These are phyloP conservation scores for Solen grandis DNA, from an alignment of 1,140 invertebrate genomes.

Conservation along the genomic window DNA sequence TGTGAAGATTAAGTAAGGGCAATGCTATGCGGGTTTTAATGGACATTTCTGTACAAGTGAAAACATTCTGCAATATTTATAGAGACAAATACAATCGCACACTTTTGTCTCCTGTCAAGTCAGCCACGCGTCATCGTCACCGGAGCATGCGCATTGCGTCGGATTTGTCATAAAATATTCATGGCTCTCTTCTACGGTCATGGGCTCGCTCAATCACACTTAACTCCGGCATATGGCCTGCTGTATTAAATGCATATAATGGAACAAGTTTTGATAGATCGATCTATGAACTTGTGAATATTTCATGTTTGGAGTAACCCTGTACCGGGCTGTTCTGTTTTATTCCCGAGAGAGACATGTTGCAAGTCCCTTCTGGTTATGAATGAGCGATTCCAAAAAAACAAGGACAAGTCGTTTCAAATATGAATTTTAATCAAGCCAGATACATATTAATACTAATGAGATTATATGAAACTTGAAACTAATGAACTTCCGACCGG, in stretches of 20 bases:
- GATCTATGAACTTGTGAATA: constrained; percentile 29
- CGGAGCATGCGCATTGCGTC: constrained; percentile 38
- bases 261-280: constrained; percentile 36
- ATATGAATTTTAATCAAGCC: no score
- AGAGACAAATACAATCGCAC: no score
- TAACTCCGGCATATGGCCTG: constrained; percentile 40
- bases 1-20: not conserved
- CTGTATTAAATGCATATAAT: constrained; percentile 49
- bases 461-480: no score
- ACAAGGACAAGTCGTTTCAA: no score
- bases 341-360: no score
- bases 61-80: not conserved
- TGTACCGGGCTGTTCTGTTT: no score
- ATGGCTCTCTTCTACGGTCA: constrained; percentile 6
- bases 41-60: not conserved
- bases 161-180: constrained; percentile 39
- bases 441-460: no score
- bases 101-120: no score
- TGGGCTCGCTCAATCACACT: constrained; percentile 6
- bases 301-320: no score
- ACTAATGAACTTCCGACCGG: no score
- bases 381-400: no score
- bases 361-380: no score
- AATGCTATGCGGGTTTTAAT: not conserved
- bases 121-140: constrained; percentile 2